Percentiles rank a stretch among this genome's conserved stretches.
These are phyloP conservation scores for Podiceps cristatus DNA, from an alignment of 2,113 vertebrate genomes.

Conservation along the genomic window DNA sequence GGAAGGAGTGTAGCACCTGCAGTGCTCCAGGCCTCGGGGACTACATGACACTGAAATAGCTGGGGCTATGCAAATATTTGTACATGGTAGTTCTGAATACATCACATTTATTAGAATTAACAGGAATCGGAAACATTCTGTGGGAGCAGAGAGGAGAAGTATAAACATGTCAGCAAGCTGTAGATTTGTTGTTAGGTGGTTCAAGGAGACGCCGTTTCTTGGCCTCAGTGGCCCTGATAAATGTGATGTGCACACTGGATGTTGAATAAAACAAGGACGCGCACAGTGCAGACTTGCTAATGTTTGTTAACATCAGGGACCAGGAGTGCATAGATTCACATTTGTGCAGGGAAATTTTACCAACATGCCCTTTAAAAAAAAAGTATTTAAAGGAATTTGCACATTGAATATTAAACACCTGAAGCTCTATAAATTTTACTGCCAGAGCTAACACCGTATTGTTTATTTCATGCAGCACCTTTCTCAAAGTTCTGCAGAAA, in stretches of 20 bases:
- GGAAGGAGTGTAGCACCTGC: background rate
- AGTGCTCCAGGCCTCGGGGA: background rate
- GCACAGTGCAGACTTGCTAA: conserved; percentile 21
- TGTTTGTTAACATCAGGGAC: conserved; percentile 67
- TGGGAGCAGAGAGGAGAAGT: background rate
- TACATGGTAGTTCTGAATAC: background rate
- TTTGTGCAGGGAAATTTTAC: conserved; percentile 52
- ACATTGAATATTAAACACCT: conserved; percentile 65
- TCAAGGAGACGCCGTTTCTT: conserved; percentile 27
- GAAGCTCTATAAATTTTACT: background rate
- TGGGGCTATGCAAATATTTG: background rate
- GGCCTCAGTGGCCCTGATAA: background rate
- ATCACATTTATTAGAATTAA: background rate
- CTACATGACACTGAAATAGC: background rate
- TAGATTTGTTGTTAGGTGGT: background rate
- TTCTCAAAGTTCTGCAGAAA: conserved; percentile 44
- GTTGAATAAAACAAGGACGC: background rate
- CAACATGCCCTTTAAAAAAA: conserved; percentile 58
- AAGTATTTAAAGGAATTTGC: background rate
- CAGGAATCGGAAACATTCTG: background rate
- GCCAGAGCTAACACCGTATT: background rate
- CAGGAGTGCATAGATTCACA: background rate
- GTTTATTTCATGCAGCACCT: conserved; percentile 60
- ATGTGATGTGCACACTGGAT: background rate
- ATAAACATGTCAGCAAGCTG: background rate